Base-by-base conservation (phyloP, 1,140 invertebrate genomes). In the Brachionus paranguensis region DNA sequence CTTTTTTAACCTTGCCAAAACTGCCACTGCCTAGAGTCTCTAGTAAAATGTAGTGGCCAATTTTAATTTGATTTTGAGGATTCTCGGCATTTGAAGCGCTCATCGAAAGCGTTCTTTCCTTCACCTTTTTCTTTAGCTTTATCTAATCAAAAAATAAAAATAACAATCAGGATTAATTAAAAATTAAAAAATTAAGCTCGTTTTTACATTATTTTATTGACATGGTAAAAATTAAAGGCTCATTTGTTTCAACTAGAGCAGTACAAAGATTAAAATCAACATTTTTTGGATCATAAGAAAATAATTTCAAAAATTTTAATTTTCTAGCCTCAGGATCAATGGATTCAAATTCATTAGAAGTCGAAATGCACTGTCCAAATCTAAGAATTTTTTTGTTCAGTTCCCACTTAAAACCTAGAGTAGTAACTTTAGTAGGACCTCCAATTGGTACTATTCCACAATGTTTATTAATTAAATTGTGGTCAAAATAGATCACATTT, bases 1-100 rank as follows among this genome's bases (percentile, higher is more conserved):
- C 65, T 47, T 83, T 89, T 90, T 91, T 91, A 4, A 91, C 91
- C 88, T 91, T 91, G 33, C 91, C 91, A 88, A 91, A 91, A 12
- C 91, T 91, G 20, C 91, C 91, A 78, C 88, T 88, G 29, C 91
- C 91, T 3, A 91, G 86, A 1, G 91, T 91, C 74, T 91, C 90
- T 12, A 88, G 88, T n/a, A 91, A 86, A 87, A 90, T 88, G 85
- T 91, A 91, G 86, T 91, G 89, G 11, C 90, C 91, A 64, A 91
- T 91, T 87, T 91, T 91, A 12, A 81, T 81, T 47, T 81, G 78
- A 37, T 60, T 60, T 47, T 81, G 78, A 8, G 43, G 29, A 27
- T 79, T 64, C 10, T 81, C 78, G 10, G 78, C 78, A 47, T 27
- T 81, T 37, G 78, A 60, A 47, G 33, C 53, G 53, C 53, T 81